Evolutionary conservation across 2,888 invertebrate species (phyloP), one percentile per base, ranked within the genome.

Genomic region (Cataglyphis albicans): DNA sequence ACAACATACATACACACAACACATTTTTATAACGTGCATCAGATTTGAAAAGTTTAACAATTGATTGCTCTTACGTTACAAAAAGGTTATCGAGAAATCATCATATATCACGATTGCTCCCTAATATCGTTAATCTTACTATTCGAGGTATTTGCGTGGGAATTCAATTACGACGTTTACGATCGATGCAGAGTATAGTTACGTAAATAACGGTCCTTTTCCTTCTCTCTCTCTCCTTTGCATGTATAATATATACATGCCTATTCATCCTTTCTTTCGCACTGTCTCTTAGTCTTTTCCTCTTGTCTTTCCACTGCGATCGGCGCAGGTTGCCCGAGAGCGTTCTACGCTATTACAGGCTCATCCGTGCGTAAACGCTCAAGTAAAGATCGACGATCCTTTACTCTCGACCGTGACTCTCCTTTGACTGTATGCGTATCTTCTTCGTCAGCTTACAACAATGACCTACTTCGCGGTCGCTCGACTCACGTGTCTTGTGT

Each of bases 141-240:
- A 44, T 61, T 61, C n/a, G 25, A 29, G 68, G 61, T 61, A 87
- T 89, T 75, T 76, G 83, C 84, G 86, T 88, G 90, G 86, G 87
- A 90, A 89, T 88, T 59, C 86, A 85, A 88, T 89, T 89, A 86
- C 75, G 48, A 61, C 55, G 59, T 75, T 86, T 82, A 86, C 88
- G 88, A 91, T 91, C 88, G 86, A 90, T 90, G 88, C 88, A n/a
- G 44, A 44, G 87, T 81, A 83, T 86, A 86, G 85, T 89, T 90
- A 87, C 85, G 84, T 89, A 85, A 81, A 76, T 90, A 91, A 92
- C 90, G 87, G 90, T 91, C 85, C 84, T 72, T 84, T 82, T 18
- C 72, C 44, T 1, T 21, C 18, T 68, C 21, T 21, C n/a, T 7
- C 35, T 68, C 72, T 57, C 63, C 59, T 21, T 52, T 41, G 29